Base-by-base conservation (phyloP, 2,797 vertebrate genomes). In the Carcharodon carcharias region DNA sequence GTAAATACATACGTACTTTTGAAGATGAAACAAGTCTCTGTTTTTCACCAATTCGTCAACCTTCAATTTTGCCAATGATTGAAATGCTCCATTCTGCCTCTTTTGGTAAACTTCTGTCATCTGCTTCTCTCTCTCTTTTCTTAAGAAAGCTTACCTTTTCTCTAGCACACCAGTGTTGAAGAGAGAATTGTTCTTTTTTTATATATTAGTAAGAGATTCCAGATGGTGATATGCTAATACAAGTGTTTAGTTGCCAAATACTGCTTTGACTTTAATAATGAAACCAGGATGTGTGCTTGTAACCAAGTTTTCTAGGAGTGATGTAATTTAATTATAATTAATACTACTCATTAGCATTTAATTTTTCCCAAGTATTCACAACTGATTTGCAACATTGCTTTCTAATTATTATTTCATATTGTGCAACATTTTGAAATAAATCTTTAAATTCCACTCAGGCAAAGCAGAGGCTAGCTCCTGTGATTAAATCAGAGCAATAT, bases 311-410 rank as follows among this genome's bases (percentile, higher is more conserved):
- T 65, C 14, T 40, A 63, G 35, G 89, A 63, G 1, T 92, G 89
- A 92, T 92, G 89, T 92, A 63, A 92, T 92, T 14, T 92, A 65
- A 65, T 61, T n/a, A 63, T 40, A 21, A 56, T 54, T 91, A 91
- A 61, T 63, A 11, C 56, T 65, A 23, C 65, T 89, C 9, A 35
- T 89, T 63, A 92, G 89, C 35, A 65, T 35, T 40, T 63, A 92
- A 65, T 92, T 63, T n/a, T 40, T 18, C 35, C 6, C 2, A 63
- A 65, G 26, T 61, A 21, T n/a, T 61, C 63, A 35, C 35, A 63
- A 92, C 5, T 31, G 21, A 58, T n/a, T 91, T 61, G 61, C 65
- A 92, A 63, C 5, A n/a, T 92, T 65, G 58, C 58, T 40, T 65
- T 23, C n/a, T 21, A 45, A 45, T 4, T 40, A 21, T 18, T 5